Percentiles rank a stretch among this genome's conserved stretches.
These are phyloP conservation scores for Elephas maximus DNA, from an alignment of 2,113 vertebrate species.

Conservation along the genomic window DNA sequence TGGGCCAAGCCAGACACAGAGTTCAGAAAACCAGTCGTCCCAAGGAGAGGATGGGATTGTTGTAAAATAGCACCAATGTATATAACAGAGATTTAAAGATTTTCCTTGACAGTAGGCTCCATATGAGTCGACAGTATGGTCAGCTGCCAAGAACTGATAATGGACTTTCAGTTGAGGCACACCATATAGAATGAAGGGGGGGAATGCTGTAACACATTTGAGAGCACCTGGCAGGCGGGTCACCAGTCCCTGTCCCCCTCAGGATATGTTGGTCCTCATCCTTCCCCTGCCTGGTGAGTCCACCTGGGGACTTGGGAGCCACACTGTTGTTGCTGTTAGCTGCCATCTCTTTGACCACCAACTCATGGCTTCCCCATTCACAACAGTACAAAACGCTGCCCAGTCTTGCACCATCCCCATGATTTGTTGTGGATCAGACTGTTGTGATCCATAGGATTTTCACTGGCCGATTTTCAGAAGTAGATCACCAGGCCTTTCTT, in stretches of 20 bases:
- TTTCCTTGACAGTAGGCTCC: background rate
- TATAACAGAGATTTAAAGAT: background rate
- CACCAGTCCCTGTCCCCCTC: background rate
- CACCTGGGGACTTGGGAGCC: background rate
- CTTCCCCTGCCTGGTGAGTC: background rate
- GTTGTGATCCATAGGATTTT: background rate
- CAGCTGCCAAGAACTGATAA: background rate
- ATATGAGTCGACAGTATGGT: background rate
- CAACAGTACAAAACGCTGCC: too few relatives aligned
- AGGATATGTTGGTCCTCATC: background rate
- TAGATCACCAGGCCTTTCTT: background rate
- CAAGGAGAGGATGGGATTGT: background rate
- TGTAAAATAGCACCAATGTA: background rate
- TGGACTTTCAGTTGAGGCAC: background rate
- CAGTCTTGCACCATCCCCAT: too few relatives aligned
- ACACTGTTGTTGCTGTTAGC: background rate
- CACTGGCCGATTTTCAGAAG: too few relatives aligned
- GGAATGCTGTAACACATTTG: background rate
- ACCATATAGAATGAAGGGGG: background rate
- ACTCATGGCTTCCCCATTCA: too few relatives aligned
- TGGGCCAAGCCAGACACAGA: background rate
- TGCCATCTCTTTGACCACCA: too few relatives aligned
- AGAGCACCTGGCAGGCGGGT: accelerated
- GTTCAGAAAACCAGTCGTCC: background rate
- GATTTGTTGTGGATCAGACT: background rate